A percentile compares a stretch with the other conserved stretches of the same genome.
Evolutionary conservation across 2,113 vertebrate genomes (phyloP).

Genomic region (Oriolus oriolus): DNA sequence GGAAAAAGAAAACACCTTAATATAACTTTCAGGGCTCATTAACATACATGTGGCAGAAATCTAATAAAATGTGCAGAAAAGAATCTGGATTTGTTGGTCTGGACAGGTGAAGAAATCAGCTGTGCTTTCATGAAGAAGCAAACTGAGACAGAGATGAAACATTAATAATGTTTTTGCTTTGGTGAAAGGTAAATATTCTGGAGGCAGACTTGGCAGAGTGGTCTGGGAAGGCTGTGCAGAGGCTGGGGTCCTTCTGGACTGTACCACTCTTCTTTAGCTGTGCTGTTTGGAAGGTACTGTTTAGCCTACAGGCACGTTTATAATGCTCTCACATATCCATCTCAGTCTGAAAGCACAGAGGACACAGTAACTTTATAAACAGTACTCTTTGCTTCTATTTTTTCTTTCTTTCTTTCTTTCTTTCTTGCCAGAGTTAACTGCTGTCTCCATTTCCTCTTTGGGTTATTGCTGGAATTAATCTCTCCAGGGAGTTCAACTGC

Average conservation of each 20-base stretch:
- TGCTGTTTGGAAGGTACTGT: not conserved
- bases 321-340: not conserved
- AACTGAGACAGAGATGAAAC: not conserved
- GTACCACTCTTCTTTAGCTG: not conserved
- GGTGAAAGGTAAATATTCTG: not conserved
- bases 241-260: not conserved
- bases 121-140: not conserved
- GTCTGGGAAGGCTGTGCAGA: not conserved
- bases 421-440: not conserved
- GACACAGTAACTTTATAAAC: not conserved
- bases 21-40: not conserved
- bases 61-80: not conserved
- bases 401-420: not conserved
- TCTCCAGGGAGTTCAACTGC: not conserved
- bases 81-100: not conserved
- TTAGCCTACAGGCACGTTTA: not conserved
- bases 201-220: not conserved
- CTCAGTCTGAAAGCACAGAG: constrained; percentile 4
- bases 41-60: not conserved
- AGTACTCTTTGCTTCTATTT: not conserved
- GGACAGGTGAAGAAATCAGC: not conserved
- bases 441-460: constrained; percentile 35
- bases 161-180: not conserved
- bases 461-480: constrained; percentile 45
- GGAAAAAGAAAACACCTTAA: not conserved